Evolutionary conservation across 2,888 invertebrate genomes (phyloP).

Genomic region (Polyploca ridens): DNA sequence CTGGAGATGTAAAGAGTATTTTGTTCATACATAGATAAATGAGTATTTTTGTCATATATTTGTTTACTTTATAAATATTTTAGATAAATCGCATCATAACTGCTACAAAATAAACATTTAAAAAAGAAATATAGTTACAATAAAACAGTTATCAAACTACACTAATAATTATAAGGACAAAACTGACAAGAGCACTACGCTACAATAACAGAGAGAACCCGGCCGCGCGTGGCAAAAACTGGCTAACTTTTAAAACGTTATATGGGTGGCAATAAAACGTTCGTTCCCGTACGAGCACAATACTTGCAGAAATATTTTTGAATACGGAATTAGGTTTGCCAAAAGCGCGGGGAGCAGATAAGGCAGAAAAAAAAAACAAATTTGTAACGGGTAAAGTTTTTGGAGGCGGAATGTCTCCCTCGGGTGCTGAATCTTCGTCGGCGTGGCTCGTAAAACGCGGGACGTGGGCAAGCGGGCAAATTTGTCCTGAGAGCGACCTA

Average conservation of each 20-base stretch:
- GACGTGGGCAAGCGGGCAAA: conserved; percentile 83
- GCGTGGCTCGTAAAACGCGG: conserved; percentile 83
- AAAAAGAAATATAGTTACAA: conserved; percentile 58
- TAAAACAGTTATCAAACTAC: conserved; percentile 67
- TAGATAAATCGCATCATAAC: conserved; percentile 17
- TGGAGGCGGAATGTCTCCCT: conserved; percentile 84
- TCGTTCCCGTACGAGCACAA: conserved; percentile 81
- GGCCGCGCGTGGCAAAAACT: conserved; percentile 69
- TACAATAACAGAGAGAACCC: conserved; percentile 53
- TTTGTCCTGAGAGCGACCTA: conserved; percentile 83
- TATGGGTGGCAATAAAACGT: conserved; percentile 82
- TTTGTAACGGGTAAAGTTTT: conserved; percentile 85
- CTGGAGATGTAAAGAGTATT: too few species aligned
- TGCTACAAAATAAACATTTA: conserved; percentile 32
- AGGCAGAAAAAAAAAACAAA: conserved; percentile 84
- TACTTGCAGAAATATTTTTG: conserved; percentile 85
- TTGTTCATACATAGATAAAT: too few species aligned
- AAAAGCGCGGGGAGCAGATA: conserved; percentile 83
- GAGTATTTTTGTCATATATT: too few species aligned
- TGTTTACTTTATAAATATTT: background rate
- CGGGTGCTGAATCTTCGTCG: conserved; percentile 84
- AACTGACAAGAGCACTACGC: conserved; percentile 57
- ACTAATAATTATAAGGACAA: conserved; percentile 73
- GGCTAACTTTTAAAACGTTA: conserved; percentile 84
- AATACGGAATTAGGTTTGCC: conserved; percentile 85